These are phyloP conservation scores for Hirtodrosophila trivittata DNA, from an alignment of 2,888 invertebrate genomes.

Conservation along the genomic window DNA sequence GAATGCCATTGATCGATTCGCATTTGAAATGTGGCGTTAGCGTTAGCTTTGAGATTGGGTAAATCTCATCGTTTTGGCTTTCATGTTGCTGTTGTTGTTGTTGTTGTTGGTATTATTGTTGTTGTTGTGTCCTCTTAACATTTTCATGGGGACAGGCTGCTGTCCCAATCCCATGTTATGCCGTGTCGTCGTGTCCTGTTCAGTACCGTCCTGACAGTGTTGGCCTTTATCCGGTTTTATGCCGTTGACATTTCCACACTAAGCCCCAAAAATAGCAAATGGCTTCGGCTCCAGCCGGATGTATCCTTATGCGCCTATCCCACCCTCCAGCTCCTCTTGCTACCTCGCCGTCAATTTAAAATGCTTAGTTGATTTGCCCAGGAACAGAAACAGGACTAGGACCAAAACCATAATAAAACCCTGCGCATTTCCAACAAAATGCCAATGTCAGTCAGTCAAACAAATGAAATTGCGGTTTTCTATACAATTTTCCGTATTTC, in stretches of 20 bases:
- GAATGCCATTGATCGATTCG: constrained; percentile 70
- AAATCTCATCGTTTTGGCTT: constrained; percentile 61
- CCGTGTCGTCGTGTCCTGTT: background rate
- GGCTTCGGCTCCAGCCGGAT: constrained; percentile 45
- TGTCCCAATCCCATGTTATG: too few species aligned
- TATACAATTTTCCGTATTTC: constrained; percentile 1
- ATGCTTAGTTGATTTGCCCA: constrained; percentile 47
- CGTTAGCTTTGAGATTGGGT: constrained; percentile 54
- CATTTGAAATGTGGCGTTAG: constrained; percentile 53
- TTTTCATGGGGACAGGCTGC: constrained; percentile 45
- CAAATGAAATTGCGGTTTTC: constrained; percentile 52
- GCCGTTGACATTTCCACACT: constrained; percentile 69
- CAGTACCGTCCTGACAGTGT: constrained; percentile 19
- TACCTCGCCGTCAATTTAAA: constrained; percentile 32
- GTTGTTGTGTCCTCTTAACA: constrained; percentile 40
- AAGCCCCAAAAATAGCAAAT: constrained; percentile 59
- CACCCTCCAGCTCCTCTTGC: background rate
- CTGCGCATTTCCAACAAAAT: constrained; percentile 27
- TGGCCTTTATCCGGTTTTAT: constrained; percentile 68
- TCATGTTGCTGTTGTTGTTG: constrained; percentile 40
- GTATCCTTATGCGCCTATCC: constrained; percentile 20
- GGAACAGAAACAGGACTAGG: constrained; percentile 16
- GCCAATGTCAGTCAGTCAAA: constrained; percentile 24
- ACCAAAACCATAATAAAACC: constrained; percentile 4
- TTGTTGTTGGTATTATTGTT: constrained; percentile 16